Evolutionary conservation across 2,113 vertebrate genomes (phyloP).

Genomic region (Oncorhynchus keta): DNA sequence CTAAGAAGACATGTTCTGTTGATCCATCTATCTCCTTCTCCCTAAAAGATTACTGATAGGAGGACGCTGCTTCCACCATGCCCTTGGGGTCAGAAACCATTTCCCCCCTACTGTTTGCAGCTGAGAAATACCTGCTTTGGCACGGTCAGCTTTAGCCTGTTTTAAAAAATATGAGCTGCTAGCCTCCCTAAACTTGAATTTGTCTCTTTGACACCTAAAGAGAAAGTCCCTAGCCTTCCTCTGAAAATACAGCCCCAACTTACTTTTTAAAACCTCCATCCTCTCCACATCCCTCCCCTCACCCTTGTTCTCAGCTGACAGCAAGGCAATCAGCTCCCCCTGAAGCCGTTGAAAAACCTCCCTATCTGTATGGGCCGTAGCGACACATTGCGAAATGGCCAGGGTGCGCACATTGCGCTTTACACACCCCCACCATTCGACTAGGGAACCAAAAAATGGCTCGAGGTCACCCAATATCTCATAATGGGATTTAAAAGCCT

Average conservation of each 20-base stretch:
- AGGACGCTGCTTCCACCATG: background rate
- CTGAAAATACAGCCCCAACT: background rate
- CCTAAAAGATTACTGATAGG: background rate
- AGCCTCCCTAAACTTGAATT: too few species aligned
- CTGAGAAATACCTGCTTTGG: background rate
- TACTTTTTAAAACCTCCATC: background rate
- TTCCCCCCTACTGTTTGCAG: too few species aligned
- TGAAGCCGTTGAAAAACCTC: background rate
- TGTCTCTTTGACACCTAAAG: too few species aligned
- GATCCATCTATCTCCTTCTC: background rate
- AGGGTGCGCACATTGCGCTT: background rate
- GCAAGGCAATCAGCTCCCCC: background rate
- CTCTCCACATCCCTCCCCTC: background rate
- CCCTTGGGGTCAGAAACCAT: background rate
- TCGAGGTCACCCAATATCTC: background rate
- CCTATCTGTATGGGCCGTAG: background rate
- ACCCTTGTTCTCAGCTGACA: background rate
- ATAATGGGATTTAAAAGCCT: background rate
- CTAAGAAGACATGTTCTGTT: too few species aligned
- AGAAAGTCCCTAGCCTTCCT: background rate
- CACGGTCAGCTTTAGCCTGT: background rate
- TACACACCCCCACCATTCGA: conserved; percentile 3
- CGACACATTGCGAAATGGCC: background rate
- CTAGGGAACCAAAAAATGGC: background rate
- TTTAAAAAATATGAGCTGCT: background rate